phyloP scores from a whole-genome alignment of 2,113 vertebrate genomes.

The Daboia siamensis region DNA sequence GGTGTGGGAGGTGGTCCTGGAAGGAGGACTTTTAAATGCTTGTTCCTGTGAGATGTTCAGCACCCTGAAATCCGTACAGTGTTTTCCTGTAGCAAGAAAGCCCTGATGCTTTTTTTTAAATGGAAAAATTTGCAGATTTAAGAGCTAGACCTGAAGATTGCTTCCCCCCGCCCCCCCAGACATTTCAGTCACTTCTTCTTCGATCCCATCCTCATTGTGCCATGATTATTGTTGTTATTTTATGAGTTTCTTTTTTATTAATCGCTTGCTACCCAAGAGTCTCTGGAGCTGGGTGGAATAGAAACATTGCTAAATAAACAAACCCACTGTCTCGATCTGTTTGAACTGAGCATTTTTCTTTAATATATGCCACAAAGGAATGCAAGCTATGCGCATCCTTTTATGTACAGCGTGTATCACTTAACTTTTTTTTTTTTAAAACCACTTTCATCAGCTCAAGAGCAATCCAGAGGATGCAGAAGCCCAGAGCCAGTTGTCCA shows the following conservation, averaged over 20 bases:
- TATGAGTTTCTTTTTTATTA: not conserved
- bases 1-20: not conserved
- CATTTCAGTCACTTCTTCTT: not conserved
- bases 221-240: not conserved
- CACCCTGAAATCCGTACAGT: not conserved
- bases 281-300: not conserved
- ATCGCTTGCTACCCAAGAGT: not conserved
- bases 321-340: not conserved
- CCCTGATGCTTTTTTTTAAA: not conserved
- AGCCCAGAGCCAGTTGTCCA: conserved; percentile 70
- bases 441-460: conserved; percentile 60
- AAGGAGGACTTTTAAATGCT: not conserved
- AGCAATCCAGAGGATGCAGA: conserved; percentile 70
- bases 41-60: not conserved
- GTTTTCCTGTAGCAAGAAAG: not conserved
- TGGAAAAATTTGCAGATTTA: not conserved
- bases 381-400: not conserved
- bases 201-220: not conserved
- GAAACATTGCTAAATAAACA: not conserved
- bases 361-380: not conserved
- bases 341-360: not conserved
- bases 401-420: not conserved
- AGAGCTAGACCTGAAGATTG: not conserved
- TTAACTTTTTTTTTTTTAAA: not conserved
- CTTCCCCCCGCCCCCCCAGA: too few relatives aligned